Conservation (phyloP, 2,113 vertebrate genomes). For the Perccottus glenii region DNA sequence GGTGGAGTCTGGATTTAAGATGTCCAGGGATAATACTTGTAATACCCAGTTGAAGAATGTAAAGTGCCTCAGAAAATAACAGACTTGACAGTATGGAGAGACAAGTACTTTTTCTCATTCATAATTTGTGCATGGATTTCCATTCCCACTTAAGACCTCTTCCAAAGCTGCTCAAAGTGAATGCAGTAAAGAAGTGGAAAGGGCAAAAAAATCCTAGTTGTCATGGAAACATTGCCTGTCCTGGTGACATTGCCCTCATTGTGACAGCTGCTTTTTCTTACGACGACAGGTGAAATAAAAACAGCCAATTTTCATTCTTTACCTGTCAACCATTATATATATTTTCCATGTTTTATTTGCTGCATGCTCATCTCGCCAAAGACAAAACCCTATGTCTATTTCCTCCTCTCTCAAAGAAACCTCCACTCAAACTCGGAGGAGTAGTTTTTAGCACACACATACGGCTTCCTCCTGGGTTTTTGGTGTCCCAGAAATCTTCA, state of each 20-base stretch:
- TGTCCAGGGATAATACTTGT: no score
- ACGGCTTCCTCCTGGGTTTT: slow-evolving; percentile 58
- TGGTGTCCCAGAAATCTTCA: slow-evolving; percentile 65
- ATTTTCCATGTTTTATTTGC: slow-evolving; percentile 45
- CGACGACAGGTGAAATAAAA: slow-evolving; percentile 66
- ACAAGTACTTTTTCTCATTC: slow-evolving; percentile 16
- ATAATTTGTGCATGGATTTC: background rate
- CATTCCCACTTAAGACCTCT: slow-evolving; percentile 17
- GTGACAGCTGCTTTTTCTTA: slow-evolving; percentile 54
- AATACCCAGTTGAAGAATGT: background rate
- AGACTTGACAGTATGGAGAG: slow-evolving; percentile 9
- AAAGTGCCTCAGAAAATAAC: slow-evolving; percentile 6
- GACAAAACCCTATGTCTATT: slow-evolving; percentile 43
- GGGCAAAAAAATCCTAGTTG: slow-evolving; percentile 30
- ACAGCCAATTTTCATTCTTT: slow-evolving; percentile 56
- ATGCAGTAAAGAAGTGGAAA: slow-evolving; percentile 3
- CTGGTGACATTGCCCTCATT: slow-evolving; percentile 48
- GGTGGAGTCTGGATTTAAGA: no score
- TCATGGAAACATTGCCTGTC: slow-evolving; percentile 62
- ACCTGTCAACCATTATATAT: slow-evolving; percentile 51
- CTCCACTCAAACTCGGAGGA: slow-evolving; percentile 46
- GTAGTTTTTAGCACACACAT: slow-evolving; percentile 56
- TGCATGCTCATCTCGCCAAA: slow-evolving; percentile 33
- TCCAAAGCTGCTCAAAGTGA: slow-evolving; percentile 29
- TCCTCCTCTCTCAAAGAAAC: slow-evolving; percentile 39